These are phyloP conservation scores for Syrrhaptes paradoxus DNA, from an alignment of 2,113 vertebrate species.

Conservation along the genomic window DNA sequence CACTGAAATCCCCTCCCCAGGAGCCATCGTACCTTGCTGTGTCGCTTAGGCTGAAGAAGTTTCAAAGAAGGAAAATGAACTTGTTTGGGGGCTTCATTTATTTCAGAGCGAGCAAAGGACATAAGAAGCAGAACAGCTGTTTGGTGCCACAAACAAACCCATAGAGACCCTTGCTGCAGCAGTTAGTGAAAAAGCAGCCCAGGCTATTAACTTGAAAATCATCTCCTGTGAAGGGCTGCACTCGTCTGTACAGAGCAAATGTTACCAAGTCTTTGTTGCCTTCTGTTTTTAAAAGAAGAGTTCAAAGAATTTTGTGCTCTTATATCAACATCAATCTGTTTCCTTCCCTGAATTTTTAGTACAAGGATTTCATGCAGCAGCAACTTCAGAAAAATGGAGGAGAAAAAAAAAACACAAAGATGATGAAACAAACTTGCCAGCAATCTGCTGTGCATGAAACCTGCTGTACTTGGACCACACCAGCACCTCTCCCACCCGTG, in stretches of 20 bases:
- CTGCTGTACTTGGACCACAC: too few species aligned
- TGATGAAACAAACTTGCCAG: neutral
- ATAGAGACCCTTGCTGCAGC: neutral
- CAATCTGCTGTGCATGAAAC: neutral
- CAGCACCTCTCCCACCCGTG: neutral
- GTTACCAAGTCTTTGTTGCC: rapidly evolving
- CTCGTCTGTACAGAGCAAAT: neutral
- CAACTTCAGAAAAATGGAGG: neutral
- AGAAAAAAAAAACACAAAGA: neutral
- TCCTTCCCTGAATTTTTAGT: neutral
- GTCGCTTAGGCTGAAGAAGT: rapidly evolving
- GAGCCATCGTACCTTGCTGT: rapidly evolving
- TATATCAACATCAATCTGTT: neutral
- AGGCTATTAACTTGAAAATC: neutral
- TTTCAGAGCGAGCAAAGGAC: neutral
- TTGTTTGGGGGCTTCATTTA: neutral
- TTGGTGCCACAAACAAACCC: neutral
- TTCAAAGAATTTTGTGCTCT: neutral
- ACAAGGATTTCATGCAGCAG: neutral
- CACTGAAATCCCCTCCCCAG: neutral
- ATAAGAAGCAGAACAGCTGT: neutral
- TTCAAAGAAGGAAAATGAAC: neutral
- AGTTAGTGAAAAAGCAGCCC: neutral
- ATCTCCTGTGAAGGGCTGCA: rapidly evolving
- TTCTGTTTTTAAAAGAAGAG: neutral